Evolutionary conservation across 2,113 vertebrate genomes (phyloP), one percentile per base, ranked within the genome.

Genomic region (Excalfactoria chinensis): DNA sequence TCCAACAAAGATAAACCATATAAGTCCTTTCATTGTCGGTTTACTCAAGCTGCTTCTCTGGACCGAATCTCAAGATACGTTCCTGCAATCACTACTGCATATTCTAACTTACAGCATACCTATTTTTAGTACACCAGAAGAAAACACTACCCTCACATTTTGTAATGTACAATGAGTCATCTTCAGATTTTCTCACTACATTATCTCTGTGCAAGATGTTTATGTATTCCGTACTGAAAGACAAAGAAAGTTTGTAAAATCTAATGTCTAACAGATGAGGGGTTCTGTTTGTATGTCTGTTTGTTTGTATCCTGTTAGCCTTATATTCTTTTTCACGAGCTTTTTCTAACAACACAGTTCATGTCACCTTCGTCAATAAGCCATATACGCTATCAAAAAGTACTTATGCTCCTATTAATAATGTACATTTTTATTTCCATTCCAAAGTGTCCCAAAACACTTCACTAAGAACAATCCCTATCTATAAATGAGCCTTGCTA

Each of bases 321-420:
- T 74, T 75, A 40, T 6, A 44, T 8, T 58, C 68, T 20, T 86
- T 84, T 88, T 56, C 88, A 84, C 7, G 28, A 82, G 71, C 35
- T 84, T 58, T 77, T 79, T 76, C 48, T 69, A 77, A 88, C 35
- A 88, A 44, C 53, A 51, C 43, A 77, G 55, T 76, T 86, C 62
- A 89, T n/a, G 51, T 63, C 76, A 26, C 32, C 62, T 71, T 64
- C 75, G 89, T 82, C 93, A 89, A 51, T 84, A 84, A 71, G n/a
- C 35, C 62, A 51, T 21, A 44, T 58, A 82, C n/a, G 46, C 28
- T 83, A 19, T 51, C 46, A 55, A 9, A 59, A 78, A 70, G 43
- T 69, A 66, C 88, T 84, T 81, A 32, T 19, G 30, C 56, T 91
- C 53, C 62, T 75, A 94, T 83, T 89, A 89, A 84, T 91, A 91